Evolutionary conservation across 1,140 invertebrate species (phyloP).

Genomic region (Babylonia areolata): DNA sequence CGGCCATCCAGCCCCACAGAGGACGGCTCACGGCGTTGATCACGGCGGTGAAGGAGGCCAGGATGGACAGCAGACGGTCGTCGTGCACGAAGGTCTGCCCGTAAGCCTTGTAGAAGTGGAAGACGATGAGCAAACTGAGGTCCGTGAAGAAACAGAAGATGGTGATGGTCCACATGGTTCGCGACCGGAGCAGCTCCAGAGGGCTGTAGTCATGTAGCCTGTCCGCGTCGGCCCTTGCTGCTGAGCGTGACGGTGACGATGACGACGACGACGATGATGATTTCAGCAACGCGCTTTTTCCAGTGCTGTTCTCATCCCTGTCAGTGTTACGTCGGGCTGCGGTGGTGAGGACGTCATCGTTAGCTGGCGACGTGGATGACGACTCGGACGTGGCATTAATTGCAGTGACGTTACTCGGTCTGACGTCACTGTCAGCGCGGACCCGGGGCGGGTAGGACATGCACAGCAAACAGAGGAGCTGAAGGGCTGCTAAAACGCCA

Average conservation of each 20-base stretch:
- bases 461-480: background rate
- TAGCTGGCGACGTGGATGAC: background rate
- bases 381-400: too few relatives aligned
- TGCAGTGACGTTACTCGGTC: background rate
- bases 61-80: background rate
- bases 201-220: background rate
- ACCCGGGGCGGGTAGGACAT: background rate
- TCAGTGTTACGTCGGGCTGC: too few relatives aligned
- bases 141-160: background rate
- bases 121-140: background rate
- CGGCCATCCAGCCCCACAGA: background rate
- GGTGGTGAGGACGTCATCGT: too few relatives aligned
- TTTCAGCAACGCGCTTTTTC: too few relatives aligned
- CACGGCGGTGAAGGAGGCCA: background rate
- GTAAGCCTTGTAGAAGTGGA: background rate
- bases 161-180: constrained; percentile 1
- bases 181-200: background rate
- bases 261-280: too few relatives aligned
- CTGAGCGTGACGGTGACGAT: too few relatives aligned
- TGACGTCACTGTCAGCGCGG: background rate
- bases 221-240: too few relatives aligned
- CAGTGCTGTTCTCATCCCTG: too few relatives aligned
- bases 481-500: background rate
- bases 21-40: background rate
- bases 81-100: constrained; percentile 4